Conservation (phyloP, 2,797 vertebrate species). For the Naso thynnoides region DNA sequence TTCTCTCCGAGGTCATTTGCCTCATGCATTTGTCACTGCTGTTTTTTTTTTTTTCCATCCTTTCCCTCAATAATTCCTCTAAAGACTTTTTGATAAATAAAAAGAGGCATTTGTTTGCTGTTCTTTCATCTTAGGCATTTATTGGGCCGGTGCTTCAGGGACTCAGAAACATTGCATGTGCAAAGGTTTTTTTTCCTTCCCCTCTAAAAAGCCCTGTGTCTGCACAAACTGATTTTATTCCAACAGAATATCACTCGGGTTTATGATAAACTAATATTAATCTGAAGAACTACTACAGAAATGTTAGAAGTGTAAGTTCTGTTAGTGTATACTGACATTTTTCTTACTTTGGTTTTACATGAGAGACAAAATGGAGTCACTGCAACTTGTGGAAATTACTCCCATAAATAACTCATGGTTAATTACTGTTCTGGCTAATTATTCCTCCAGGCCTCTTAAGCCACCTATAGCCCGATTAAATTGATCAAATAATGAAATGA, state of each 20-base stretch:
- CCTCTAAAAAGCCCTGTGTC: not conserved
- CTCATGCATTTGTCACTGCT: too few relatives aligned
- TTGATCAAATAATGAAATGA: not conserved
- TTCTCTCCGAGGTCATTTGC: not conserved
- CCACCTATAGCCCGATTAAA: not conserved
- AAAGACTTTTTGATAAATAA: not conserved
- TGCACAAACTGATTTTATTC: not conserved
- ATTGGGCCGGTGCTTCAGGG: not conserved
- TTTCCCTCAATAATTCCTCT: not conserved
- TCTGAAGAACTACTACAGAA: not conserved
- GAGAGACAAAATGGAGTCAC: not conserved
- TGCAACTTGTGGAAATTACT: not conserved
- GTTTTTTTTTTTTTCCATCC: too few relatives aligned
- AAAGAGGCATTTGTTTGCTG: not conserved
- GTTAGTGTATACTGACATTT: not conserved
- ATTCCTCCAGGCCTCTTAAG: slow-evolving; percentile 17
- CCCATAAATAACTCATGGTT: slow-evolving; percentile 9
- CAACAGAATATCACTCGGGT: not conserved
- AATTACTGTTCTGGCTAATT: slow-evolving; percentile 21
- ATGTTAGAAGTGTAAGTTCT: not conserved
- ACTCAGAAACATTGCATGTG: not conserved
- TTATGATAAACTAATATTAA: not conserved
- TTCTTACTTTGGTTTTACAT: not conserved
- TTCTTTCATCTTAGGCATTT: not conserved
- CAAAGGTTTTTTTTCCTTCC: not conserved